Evolutionary conservation across 2,797 vertebrate genomes (phyloP).

Genomic region (Lacerta agilis): DNA sequence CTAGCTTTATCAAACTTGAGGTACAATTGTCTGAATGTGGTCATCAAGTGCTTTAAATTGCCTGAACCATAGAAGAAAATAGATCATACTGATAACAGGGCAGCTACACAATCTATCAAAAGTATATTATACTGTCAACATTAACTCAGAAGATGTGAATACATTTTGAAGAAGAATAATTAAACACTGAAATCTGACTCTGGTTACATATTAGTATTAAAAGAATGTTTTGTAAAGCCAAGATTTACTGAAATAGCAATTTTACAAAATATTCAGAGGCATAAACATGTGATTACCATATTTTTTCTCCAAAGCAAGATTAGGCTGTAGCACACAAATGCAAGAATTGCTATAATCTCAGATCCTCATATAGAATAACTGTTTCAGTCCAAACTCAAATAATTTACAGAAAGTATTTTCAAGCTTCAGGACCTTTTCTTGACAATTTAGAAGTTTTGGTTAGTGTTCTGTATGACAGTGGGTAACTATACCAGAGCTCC

Average conservation of each 20-base stretch:
- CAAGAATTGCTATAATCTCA: background rate
- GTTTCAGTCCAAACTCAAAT: background rate
- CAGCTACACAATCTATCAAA: background rate
- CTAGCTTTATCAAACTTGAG: too few relatives aligned
- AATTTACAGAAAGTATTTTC: background rate
- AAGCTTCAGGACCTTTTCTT: background rate
- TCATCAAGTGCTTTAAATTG: background rate
- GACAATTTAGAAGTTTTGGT: background rate
- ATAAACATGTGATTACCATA: conserved; percentile 13
- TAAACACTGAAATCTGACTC: background rate
- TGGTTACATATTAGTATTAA: background rate
- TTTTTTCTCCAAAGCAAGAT: background rate
- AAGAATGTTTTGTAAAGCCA: fast-evolving
- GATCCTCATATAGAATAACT: background rate
- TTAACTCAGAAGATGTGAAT: conserved; percentile 29
- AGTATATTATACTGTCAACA: background rate
- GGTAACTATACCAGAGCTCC: background rate
- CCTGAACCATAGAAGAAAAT: background rate
- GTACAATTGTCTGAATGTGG: background rate
- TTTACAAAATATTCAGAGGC: conserved; percentile 8
- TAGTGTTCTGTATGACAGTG: background rate
- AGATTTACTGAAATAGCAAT: background rate
- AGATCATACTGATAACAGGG: background rate
- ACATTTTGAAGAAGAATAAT: background rate
- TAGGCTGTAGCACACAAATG: background rate